Percentiles rank a stretch among this genome's conserved stretches.
Evolutionary conservation across 2,113 vertebrate genomes (phyloP).

Genomic region (Mionectes macconnelli): DNA sequence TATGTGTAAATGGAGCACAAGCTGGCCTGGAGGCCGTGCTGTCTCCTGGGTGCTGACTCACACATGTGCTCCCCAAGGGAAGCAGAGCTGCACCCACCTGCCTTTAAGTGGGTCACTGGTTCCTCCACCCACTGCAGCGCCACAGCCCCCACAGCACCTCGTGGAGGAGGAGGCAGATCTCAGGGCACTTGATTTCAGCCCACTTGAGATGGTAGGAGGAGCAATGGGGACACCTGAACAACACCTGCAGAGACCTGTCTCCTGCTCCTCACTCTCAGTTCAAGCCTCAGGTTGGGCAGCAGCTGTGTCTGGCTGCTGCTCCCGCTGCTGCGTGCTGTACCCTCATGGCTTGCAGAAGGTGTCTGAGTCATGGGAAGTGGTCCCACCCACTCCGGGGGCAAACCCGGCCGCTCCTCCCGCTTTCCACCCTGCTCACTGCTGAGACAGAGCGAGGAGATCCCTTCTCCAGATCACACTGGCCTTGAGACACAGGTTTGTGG

Average conservation of each 20-base stretch:
- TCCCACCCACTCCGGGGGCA: neutral
- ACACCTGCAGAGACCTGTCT: neutral
- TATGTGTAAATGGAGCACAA: accelerated
- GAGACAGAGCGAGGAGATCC: neutral
- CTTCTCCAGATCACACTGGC: accelerated
- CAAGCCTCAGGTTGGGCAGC: accelerated
- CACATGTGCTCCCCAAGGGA: neutral
- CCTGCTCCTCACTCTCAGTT: neutral
- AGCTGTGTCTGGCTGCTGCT: neutral
- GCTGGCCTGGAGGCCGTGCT: neutral
- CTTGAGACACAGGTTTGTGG: accelerated
- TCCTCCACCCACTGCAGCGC: neutral
- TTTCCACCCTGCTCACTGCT: accelerated
- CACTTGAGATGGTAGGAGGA: neutral
- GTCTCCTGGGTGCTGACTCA: neutral
- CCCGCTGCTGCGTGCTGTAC: accelerated
- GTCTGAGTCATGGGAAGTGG: neutral
- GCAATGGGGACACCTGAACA: neutral
- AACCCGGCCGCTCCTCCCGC: neutral
- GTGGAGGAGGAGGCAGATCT: neutral
- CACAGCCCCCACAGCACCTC: accelerated
- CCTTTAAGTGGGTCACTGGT: neutral
- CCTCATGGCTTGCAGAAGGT: accelerated
- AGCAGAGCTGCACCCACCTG: neutral
- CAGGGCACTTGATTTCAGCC: accelerated